phyloP scores from a whole-genome alignment of 2,888 invertebrate genomes.

The Hyposoter dolosus region DNA sequence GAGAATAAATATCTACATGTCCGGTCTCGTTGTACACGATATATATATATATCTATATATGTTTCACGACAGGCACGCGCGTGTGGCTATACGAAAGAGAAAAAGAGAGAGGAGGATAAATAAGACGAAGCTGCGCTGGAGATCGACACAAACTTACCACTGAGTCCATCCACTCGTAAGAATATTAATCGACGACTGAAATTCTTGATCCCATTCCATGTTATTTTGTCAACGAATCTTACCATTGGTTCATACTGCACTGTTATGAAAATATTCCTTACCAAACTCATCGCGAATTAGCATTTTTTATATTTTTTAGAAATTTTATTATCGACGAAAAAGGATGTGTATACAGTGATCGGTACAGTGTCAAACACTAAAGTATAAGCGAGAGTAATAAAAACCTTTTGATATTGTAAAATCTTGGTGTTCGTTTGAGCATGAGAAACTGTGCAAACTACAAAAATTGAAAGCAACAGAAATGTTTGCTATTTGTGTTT shows the following conservation, averaged over 20 bases:
- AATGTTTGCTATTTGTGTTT: no score
- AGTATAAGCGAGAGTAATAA: no score
- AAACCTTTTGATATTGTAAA: no score
- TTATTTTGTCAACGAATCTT: conserved; percentile 37
- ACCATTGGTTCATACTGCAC: conserved; percentile 22
- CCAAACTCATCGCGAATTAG: neutral
- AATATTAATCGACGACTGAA: conserved; percentile 64
- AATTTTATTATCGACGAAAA: no score
- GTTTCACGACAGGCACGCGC: neutral
- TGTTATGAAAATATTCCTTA: neutral
- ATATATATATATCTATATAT: neutral
- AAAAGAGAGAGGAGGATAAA: neutral
- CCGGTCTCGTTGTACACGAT: conserved; percentile 20
- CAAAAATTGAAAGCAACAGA: no score
- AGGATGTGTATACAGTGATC: no score
- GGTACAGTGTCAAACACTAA: no score
- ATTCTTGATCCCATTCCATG: conserved; percentile 61
- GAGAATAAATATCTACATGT: conserved; percentile 36
- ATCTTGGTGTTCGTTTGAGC: no score
- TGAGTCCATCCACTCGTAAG: conserved; percentile 10
- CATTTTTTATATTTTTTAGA: no score
- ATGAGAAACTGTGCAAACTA: no score
- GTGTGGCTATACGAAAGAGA: neutral
- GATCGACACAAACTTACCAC: neutral
- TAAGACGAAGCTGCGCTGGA: neutral